These are phyloP conservation scores for Agonopterix heracliana DNA, from an alignment of 2,888 invertebrate genomes.

Conservation along the genomic window DNA sequence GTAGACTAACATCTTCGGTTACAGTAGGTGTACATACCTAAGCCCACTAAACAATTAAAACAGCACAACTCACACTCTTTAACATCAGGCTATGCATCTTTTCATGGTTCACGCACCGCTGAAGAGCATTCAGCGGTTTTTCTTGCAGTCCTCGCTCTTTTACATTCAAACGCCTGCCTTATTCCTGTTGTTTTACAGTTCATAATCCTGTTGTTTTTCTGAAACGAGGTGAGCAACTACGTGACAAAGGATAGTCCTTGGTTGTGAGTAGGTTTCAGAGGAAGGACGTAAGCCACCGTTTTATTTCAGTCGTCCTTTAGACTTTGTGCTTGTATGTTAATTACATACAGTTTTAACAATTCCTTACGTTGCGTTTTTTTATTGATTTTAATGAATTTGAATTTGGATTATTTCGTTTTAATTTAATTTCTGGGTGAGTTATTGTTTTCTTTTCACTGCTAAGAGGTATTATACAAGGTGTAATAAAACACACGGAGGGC, in stretches of 20 bases:
- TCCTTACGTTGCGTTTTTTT: not conserved
- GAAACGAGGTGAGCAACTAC: constrained; percentile 60
- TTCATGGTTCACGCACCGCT: constrained; percentile 69
- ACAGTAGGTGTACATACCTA: too few species aligned
- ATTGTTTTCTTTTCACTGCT: not conserved
- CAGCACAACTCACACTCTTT: too few species aligned
- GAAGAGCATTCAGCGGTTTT: constrained; percentile 48
- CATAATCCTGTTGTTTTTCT: constrained; percentile 12
- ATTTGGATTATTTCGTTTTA: too few species aligned
- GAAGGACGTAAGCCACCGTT: constrained; percentile 55
- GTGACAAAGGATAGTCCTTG: constrained; percentile 68
- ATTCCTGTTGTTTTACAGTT: not conserved
- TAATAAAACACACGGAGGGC: too few species aligned
- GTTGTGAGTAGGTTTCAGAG: constrained; percentile 39
- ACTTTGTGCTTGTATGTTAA: constrained; percentile 32
- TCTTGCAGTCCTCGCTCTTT: constrained; percentile 35
- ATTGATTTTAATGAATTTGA: not conserved
- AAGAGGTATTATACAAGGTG: too few species aligned
- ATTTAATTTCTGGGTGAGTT: constrained; percentile 1
- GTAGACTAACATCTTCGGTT: too few species aligned
- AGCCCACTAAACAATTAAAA: too few species aligned
- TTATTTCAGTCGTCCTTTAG: constrained; percentile 54
- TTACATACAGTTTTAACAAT: constrained; percentile 15
- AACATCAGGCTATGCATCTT: constrained; percentile 23
- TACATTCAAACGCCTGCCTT: not conserved